These are phyloP conservation scores for Asarcornis scutulata DNA, from an alignment of 2,113 vertebrate species.

Conservation along the genomic window DNA sequence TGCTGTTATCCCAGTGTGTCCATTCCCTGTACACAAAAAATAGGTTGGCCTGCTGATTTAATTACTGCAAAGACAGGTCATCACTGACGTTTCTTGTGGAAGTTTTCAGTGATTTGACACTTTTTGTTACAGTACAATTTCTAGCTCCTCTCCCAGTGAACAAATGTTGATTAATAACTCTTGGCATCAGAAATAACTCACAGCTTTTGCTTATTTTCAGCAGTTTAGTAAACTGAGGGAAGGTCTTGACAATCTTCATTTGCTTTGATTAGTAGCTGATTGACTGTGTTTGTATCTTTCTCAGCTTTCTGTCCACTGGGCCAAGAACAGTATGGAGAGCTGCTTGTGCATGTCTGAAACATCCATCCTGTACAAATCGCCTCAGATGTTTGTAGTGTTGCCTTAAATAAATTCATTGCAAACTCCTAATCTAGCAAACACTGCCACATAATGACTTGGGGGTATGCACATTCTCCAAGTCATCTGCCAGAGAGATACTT, in stretches of 20 bases:
- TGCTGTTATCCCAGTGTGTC: neutral
- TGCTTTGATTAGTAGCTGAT: neutral
- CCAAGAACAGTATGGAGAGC: neutral
- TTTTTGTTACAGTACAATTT: neutral
- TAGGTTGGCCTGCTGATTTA: neutral
- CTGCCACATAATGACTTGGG: neutral
- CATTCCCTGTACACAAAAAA: neutral
- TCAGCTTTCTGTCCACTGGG: neutral
- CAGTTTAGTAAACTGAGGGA: neutral
- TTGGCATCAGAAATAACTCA: conserved; percentile 13
- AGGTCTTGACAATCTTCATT: neutral
- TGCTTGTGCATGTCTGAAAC: neutral
- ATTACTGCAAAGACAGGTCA: neutral
- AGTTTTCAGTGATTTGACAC: neutral
- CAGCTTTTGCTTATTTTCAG: conserved; percentile 49
- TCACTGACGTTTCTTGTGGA: neutral
- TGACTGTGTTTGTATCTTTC: neutral
- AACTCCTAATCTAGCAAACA: neutral
- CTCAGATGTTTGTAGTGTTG: neutral
- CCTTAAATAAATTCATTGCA: neutral
- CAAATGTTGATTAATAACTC: conserved; percentile 3
- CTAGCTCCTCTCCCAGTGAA: neutral
- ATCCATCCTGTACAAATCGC: neutral
- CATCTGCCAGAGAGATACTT: neutral
- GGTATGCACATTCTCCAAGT: neutral